Percentiles rank a stretch among this genome's conserved stretches.
These are phyloP conservation scores for Drosophila borborema DNA, from an alignment of 2,888 invertebrate genomes.

Conservation along the genomic window DNA sequence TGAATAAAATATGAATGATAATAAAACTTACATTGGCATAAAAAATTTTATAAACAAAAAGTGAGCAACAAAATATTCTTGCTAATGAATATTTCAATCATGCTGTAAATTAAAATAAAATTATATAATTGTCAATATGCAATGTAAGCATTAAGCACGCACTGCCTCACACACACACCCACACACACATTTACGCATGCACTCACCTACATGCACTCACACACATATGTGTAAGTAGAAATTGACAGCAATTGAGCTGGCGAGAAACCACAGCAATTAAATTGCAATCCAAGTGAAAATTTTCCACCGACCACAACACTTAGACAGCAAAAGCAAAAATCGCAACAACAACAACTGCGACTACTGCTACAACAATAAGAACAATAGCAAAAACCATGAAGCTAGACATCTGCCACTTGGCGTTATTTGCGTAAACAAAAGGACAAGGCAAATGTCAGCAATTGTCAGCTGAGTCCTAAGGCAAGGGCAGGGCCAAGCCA, in stretches of 20 bases:
- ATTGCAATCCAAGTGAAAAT: conserved; percentile 45
- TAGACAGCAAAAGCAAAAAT: conserved; percentile 30
- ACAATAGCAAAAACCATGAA: conserved; percentile 27
- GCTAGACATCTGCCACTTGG: conserved; percentile 59
- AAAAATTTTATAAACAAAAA: too few species aligned
- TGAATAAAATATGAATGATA: too few species aligned
- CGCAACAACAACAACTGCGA: conserved; percentile 13
- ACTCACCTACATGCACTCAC: not conserved
- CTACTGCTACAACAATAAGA: conserved; percentile 9
- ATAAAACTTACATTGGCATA: too few species aligned
- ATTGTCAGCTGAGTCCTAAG: conserved; percentile 26
- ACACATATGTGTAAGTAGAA: too few species aligned
- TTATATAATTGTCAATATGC: not conserved
- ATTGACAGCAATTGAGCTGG: conserved; percentile 9
- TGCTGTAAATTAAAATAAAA: not conserved
- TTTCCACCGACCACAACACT: conserved; percentile 49
- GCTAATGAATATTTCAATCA: too few species aligned
- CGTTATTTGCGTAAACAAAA: conserved; percentile 60
- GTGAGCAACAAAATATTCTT: too few species aligned
- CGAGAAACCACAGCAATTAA: conserved; percentile 41
- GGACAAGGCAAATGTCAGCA: conserved; percentile 56
- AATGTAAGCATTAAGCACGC: not conserved
- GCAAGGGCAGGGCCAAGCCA: not conserved
- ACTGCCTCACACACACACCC: not conserved
- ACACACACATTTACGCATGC: not conserved